Conservation (phyloP, 1,140 invertebrate species). For the Drosophila virilis region DNA sequence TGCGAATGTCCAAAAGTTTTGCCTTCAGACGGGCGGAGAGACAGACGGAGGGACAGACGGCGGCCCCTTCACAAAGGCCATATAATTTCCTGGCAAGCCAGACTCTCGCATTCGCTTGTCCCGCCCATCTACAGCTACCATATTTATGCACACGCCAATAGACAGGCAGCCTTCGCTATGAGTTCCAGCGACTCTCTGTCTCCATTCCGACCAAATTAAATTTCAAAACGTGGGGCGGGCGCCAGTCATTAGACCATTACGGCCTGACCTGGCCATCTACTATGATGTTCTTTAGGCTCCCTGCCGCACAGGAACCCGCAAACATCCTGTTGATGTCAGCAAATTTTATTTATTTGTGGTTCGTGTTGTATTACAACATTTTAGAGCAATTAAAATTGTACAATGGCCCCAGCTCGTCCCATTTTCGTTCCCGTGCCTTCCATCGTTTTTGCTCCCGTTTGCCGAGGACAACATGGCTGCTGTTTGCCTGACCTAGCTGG, state of each 20-base stretch:
- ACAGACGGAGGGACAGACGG: background rate
- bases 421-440: background rate
- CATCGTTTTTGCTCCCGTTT: background rate
- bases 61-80: slow-evolving; percentile 43
- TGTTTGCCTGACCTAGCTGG: slow-evolving; percentile 25
- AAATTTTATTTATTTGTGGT: slow-evolving; percentile 83
- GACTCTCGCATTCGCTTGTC: background rate
- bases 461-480: slow-evolving; percentile 11
- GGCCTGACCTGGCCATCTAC: slow-evolving; percentile 4
- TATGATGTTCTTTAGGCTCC: slow-evolving; percentile 14
- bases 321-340: slow-evolving; percentile 82
- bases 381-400: slow-evolving; percentile 82
- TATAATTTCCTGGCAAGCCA: slow-evolving; percentile 56
- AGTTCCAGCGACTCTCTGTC: slow-evolving; percentile 10
- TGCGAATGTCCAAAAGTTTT: slow-evolving; percentile 26
- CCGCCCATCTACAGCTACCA: background rate
- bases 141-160: slow-evolving; percentile 46
- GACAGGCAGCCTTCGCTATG: slow-evolving; percentile 13
- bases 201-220: slow-evolving; percentile 50
- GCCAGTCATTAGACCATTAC: slow-evolving; percentile 72
- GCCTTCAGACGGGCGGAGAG: slow-evolving; percentile 15
- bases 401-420: slow-evolving; percentile 52
- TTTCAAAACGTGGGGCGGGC: slow-evolving; percentile 53
- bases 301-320: slow-evolving; percentile 64
- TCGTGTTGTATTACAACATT: slow-evolving; percentile 81